Conservation (phyloP, 92 coral and sea anemone species). For the Phymanthus crucifer region DNA sequence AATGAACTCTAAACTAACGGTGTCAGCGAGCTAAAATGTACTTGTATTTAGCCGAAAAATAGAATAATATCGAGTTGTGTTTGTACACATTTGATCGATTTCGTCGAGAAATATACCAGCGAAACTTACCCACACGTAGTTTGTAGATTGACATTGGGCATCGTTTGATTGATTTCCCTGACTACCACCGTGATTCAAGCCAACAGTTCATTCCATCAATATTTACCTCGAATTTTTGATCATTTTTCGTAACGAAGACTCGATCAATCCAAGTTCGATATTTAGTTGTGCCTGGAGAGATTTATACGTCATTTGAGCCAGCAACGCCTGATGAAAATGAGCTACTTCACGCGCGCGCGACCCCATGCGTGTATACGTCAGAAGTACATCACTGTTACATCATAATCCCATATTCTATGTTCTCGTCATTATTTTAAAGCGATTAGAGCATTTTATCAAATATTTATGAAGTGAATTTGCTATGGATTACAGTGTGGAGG, state of each 20-base stretch:
- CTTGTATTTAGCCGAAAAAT: too few species aligned
- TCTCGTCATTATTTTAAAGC: not conserved
- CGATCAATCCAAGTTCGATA: not conserved
- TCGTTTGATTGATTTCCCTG: not conserved
- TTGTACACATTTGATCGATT: not conserved
- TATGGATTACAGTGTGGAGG: not conserved
- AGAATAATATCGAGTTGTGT: not conserved
- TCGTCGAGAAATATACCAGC: not conserved
- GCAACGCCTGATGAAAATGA: slow-evolving; percentile 18
- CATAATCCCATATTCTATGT: not conserved
- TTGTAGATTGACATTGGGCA: slow-evolving; percentile 23
- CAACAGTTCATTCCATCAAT: not conserved
- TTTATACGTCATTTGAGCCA: slow-evolving; percentile 3
- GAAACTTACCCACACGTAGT: slow-evolving; percentile 2
- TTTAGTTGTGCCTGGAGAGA: not conserved
- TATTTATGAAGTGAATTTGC: not conserved
- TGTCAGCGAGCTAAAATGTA: too few species aligned
- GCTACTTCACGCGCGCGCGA: not conserved
- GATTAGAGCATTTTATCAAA: not conserved
- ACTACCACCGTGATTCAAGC: not conserved
- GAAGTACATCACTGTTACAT: not conserved
- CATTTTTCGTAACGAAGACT: not conserved
- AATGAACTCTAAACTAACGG: too few species aligned
- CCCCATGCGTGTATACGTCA: not conserved
- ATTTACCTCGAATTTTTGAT: not conserved